Evolutionary conservation across 2,113 vertebrate genomes (phyloP).

Genomic region (Danionella cerebrum): DNA sequence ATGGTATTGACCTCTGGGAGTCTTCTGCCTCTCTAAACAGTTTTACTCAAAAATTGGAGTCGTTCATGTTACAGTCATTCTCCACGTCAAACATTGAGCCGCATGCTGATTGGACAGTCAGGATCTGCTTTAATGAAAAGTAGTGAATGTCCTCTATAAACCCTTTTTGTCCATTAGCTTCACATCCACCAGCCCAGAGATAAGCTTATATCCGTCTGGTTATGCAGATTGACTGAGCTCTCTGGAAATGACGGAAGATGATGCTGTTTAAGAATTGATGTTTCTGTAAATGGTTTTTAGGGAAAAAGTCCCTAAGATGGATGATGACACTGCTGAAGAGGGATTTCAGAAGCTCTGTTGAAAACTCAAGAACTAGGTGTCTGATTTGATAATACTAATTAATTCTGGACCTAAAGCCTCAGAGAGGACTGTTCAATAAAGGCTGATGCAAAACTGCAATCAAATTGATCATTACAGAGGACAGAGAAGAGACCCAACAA

Average conservation of each 20-base stretch:
- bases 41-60: conserved; percentile 4
- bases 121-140: neutral
- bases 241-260: neutral
- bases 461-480: conserved; percentile 36
- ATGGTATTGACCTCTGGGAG: conserved; percentile 1
- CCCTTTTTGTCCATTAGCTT: neutral
- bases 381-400: conserved; percentile 25
- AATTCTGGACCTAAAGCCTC: conserved; percentile 25
- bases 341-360: neutral
- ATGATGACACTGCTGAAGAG: neutral
- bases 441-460: conserved; percentile 32
- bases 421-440: conserved; percentile 28
- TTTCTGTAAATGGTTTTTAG: conserved; percentile 15
- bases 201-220: neutral
- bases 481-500: neutral
- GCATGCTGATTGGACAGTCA: conserved; percentile 13
- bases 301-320: neutral
- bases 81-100: conserved; percentile 7
- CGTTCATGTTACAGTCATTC: conserved; percentile 23
- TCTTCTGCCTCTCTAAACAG: neutral
- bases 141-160: neutral
- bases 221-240: neutral
- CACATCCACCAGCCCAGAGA: neutral
- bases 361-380: neutral
- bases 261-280: neutral